Conservation (phyloP, 2,113 vertebrate species). For the Boulengerochromis microlepis region DNA sequence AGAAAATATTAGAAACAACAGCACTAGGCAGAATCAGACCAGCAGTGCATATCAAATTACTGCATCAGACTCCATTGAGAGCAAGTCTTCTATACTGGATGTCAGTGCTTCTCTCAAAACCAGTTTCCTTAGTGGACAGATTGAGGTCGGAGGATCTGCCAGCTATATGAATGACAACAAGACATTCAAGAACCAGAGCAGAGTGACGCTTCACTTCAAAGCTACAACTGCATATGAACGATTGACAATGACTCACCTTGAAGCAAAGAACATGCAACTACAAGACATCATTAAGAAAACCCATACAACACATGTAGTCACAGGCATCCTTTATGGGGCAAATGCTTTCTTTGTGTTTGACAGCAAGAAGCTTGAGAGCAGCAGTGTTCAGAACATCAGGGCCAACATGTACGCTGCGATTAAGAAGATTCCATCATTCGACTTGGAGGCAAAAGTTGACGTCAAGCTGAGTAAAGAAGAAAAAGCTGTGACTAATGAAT, state of each 20-base stretch:
- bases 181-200: neutral
- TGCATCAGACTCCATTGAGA: neutral
- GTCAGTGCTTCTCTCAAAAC: neutral
- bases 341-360: neutral
- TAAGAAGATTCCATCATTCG: neutral
- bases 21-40: neutral
- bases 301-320: neutral
- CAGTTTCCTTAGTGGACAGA: neutral
- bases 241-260: neutral
- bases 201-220: conserved; percentile 16
- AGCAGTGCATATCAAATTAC: neutral
- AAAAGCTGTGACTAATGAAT: neutral
- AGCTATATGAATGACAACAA: conserved; percentile 11
- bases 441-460: neutral
- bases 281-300: neutral
- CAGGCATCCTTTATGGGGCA: neutral
- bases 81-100: neutral
- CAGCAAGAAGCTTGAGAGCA: neutral
- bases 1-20: neutral
- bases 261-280: neutral
- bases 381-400: neutral
- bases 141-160: conserved; percentile 5
- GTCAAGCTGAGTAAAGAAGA: neutral
- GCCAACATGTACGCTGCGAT: neutral
- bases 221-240: neutral